Base-by-base conservation (phyloP, 64 coral and sea anemone genomes). In the Platygyra sinensis region DNA sequence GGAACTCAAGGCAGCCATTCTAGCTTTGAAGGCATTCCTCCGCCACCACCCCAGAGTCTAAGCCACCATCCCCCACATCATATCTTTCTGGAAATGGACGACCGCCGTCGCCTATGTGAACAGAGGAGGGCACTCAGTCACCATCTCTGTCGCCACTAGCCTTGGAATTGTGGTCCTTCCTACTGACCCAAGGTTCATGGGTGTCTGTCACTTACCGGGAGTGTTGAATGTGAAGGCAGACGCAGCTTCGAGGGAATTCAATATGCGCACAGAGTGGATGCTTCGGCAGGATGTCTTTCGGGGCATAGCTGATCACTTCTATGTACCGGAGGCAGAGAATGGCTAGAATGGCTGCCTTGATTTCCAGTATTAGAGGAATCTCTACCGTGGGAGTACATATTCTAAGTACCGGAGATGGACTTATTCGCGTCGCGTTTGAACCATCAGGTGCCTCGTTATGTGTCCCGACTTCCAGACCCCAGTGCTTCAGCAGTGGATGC, bases 401-500 rank as follows among this genome's bases (percentile, higher is more conserved):
- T 51, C 52, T 91, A 82, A 67, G 64, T 72, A 24, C 88, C 88
- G 18, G 17, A 90, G 64, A 42, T 90, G 81, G 88, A 90, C 27
- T 77, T 90, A 22, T 91, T 91, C 76, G 89, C 79, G 13, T 83
- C 79, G 51, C 79, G 79, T 13, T 49, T 90, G 59, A 90, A 81
- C 88, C 59, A 90, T 50, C 60, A 80, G 24, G 15, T 90, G 55
- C 88, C 77, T 46, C 36, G 10, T n/a, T n/a, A n/a, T n/a, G n/a
- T n/a, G n/a, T n/a, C n/a, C n/a, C 30, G 88, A 24, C 67, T 49
- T 52, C 88, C 57, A 28, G 88, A 90, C 29, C 88, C 88, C 18
- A 22, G 90, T 51, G 90, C 80, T 30, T 62, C 72, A 92, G 90
- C 71, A 51, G 72, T 74, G 71, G 90, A 92, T 90, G 78, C 77